phyloP scores from a whole-genome alignment of 2,888 invertebrate genomes.

The Calephelis perditalis region DNA sequence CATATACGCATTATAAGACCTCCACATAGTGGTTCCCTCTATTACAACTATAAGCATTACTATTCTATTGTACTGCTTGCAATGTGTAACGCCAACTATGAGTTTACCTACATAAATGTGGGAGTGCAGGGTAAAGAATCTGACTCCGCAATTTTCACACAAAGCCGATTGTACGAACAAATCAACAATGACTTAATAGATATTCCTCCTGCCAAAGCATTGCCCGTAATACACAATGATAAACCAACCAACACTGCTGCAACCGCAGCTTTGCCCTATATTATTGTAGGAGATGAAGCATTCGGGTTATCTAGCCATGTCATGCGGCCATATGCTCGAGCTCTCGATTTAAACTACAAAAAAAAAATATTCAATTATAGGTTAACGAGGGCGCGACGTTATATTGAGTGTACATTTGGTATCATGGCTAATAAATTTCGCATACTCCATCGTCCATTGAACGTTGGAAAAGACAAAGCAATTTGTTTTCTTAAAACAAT shows the following conservation, averaged over 20 bases:
- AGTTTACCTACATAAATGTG: conserved; percentile 28
- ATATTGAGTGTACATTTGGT: conserved; percentile 27
- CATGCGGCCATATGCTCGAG: conserved; percentile 31
- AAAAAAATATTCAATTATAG: conserved; percentile 28
- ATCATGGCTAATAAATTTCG: conserved; percentile 28
- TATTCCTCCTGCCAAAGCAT: conserved; percentile 27
- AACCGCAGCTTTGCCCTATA: conserved; percentile 28
- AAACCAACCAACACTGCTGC: conserved; percentile 24
- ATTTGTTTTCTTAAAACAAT: conserved; percentile 24
- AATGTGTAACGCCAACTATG: conserved; percentile 30
- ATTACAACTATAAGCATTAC: conserved; percentile 32
- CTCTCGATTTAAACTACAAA: conserved; percentile 27
- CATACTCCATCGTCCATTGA: conserved; percentile 22
- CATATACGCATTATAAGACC: conserved; percentile 25
- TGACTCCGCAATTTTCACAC: conserved; percentile 31
- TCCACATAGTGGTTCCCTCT: conserved; percentile 31
- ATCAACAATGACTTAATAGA: conserved; percentile 29
- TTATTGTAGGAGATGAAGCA: neutral
- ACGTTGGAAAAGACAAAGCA: conserved; percentile 22
- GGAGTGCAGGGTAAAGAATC: conserved; percentile 30
- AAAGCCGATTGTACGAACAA: conserved; percentile 26
- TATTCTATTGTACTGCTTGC: conserved; percentile 30
- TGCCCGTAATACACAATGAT: conserved; percentile 23
- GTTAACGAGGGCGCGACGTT: conserved; percentile 25
- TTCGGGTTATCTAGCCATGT: conserved; percentile 22